Base-by-base conservation (phyloP, 2,113 vertebrate species). In the Suricata suricatta region DNA sequence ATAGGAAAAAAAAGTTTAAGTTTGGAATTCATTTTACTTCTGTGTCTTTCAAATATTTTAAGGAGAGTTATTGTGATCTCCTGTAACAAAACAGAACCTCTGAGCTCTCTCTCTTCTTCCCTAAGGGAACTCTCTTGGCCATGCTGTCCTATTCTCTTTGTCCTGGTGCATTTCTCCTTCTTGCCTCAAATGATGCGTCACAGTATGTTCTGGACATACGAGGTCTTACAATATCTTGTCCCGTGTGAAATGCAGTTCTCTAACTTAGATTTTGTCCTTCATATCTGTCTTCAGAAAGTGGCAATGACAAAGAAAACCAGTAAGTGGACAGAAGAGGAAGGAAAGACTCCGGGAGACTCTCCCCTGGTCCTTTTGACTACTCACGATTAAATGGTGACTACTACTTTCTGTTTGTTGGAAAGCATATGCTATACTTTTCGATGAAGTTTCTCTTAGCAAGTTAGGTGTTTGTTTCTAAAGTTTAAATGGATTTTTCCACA, bases 401-500 rank as follows among this genome's bases (percentile, higher is more conserved):
- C 74, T 21, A 15, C 19, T 57, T 68, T 83, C 57, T 29, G 1
- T 60, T 52, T 87, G 17, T 52, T 66, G 66, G 16, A 38, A 31
- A 64, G 47, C 7, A 14, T 38, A 41, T 19, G 33, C 29, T 54
- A 31, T 44, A 15, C 21, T 93, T 91, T 79, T 38, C n/a, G 38
- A 8, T 72, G 57, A 72, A 71, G 7, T 35, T 87, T 57, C 31
- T 47, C 52, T 80, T 38, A 81, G 17, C 35, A 3, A 3, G 50
- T 88, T 44, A 33, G 57, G 29, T 80, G 4, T 88, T 77, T 13
- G 16, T 79, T 44, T 69, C 72, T 90, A 83, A 74, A 31, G 35
- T 69, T 87, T 92, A 81, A 80, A 47, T n/a, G 38, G 50, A 47
- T 71, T 86, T 97, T 85, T 77, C 60, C 41, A 72, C 25, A 71